These are phyloP conservation scores for Bombus difficillimus DNA, from an alignment of 1,140 invertebrate species.

Conservation along the genomic window DNA sequence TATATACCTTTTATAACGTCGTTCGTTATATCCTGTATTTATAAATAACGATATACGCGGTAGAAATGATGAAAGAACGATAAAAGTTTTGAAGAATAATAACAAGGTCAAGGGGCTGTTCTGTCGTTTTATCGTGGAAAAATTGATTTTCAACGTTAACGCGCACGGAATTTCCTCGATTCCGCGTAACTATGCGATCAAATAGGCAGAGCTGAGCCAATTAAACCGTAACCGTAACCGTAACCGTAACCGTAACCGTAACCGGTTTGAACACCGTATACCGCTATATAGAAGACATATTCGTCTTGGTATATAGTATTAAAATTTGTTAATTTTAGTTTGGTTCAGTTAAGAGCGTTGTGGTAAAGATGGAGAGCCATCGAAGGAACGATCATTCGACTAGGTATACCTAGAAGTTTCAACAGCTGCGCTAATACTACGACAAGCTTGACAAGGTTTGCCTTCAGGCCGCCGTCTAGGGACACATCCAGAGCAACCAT, in stretches of 20 bases:
- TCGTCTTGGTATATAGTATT: no score
- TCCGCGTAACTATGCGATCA: not conserved
- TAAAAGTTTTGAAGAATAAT: not conserved
- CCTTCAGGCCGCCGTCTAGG: conserved; percentile 76
- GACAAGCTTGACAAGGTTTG: conserved; percentile 74
- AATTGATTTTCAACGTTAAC: not conserved
- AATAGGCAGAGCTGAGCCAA: not conserved
- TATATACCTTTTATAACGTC: no score
- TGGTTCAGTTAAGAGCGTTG: no score
- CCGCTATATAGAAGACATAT: no score
- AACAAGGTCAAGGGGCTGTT: not conserved
- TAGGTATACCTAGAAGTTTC: conserved; percentile 75
- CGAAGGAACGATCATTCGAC: no score
- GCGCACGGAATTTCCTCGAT: not conserved
- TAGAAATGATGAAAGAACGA: not conserved
- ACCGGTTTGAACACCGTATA: no score
- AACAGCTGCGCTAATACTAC: conserved; percentile 80
- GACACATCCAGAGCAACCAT: conserved; percentile 77
- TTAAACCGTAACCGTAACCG: not conserved
- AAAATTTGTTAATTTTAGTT: not conserved
- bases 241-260: no score
- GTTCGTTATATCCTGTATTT: not conserved
- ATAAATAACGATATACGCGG: not conserved
- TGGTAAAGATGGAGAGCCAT: no score
- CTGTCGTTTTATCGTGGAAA: not conserved